phyloP scores from a whole-genome alignment of 2,113 vertebrate genomes.

The Bolborhynchus lineola region DNA sequence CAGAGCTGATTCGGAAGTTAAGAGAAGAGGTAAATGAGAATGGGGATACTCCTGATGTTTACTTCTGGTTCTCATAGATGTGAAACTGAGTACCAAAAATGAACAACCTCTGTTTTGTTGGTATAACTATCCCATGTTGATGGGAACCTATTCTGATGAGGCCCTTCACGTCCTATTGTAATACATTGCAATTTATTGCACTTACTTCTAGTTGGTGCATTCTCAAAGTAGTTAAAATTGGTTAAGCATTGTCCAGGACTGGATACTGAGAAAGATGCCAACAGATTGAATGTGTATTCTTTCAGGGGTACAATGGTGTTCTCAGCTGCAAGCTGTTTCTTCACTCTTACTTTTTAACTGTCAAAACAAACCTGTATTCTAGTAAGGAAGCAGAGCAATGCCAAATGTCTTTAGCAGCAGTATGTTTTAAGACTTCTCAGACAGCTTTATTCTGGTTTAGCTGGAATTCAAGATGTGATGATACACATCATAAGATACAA shows the following conservation, averaged over 20 bases:
- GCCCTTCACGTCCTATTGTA: accelerated
- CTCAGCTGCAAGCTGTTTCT: neutral
- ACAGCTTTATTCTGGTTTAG: neutral
- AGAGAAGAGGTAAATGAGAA: conserved; percentile 85
- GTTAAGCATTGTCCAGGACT: neutral
- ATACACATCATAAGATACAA: neutral
- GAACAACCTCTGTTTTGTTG: no score
- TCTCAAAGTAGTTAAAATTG: neutral
- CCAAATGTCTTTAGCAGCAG: neutral
- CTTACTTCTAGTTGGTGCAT: neutral
- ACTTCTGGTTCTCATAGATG: neutral
- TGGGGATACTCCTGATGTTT: neutral
- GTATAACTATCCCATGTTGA: accelerated
- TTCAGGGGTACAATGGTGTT: neutral
- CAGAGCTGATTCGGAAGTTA: conserved; percentile 95
- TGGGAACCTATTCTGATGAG: neutral
- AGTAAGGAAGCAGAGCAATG: neutral
- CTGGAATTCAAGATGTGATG: neutral
- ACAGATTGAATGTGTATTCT: neutral
- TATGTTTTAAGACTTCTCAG: neutral
- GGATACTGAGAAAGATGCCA: neutral
- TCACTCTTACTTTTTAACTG: neutral
- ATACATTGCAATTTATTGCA: accelerated
- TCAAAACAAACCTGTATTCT: neutral
- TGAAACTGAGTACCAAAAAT: neutral